A percentile compares a stretch with the other conserved stretches of the same genome.
phyloP scores from a whole-genome alignment of 2,888 invertebrate genomes.

The Hydrotaea cyrtoneurina region DNA sequence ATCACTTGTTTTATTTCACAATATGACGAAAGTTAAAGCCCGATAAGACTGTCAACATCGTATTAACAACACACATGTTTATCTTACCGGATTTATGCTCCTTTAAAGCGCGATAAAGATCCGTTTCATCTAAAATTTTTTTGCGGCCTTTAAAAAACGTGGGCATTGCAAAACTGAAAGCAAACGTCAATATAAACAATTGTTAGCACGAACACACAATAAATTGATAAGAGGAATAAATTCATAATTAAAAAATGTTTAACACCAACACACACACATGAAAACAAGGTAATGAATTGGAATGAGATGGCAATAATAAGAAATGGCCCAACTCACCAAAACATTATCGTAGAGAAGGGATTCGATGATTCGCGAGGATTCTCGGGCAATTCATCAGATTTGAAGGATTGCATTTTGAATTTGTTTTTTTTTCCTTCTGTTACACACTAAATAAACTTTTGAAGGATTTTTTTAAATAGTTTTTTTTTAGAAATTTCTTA shows the following conservation, averaged over 20 bases:
- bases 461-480: not conserved
- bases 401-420: conserved; percentile 73
- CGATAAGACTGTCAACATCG: no score
- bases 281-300: not conserved
- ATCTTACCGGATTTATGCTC: conserved; percentile 84
- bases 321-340: conserved; percentile 80
- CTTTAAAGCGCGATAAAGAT: conserved; percentile 87
- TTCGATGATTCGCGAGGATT: conserved; percentile 84
- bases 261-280: no score
- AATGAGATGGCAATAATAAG: conserved; percentile 81
- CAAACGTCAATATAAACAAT: no score
- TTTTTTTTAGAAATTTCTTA: not conserved
- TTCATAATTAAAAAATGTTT: not conserved
- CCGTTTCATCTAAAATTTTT: conserved; percentile 86
- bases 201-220: not conserved
- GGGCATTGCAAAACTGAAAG: conserved; percentile 88
- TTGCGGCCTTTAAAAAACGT: conserved; percentile 88
- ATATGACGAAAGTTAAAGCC: no score
- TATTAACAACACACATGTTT: no score
- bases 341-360: conserved; percentile 84
- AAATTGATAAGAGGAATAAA: not conserved
- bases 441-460: not conserved
- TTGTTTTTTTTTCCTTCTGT: not conserved
- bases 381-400: conserved; percentile 79
- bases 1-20: no score